Base-by-base conservation (phyloP, 2,888 invertebrate genomes). In the Atherix ibis region DNA sequence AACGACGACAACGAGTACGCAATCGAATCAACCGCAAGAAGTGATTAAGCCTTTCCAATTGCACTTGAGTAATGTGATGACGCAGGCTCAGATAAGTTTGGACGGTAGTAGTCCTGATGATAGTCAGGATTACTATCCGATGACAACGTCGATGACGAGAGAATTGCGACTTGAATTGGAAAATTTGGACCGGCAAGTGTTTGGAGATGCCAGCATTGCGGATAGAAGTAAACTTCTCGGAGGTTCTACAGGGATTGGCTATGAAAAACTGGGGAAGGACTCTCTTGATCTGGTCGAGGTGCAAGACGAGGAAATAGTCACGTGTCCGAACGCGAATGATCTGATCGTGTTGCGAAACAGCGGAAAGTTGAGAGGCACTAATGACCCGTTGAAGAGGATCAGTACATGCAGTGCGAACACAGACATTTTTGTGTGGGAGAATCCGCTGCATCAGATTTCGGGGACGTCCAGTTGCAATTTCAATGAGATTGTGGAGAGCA, bases 131-230 rank as follows among this genome's bases (percentile, higher is more conserved):
- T 85, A 84, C 53, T 81, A 80, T 51, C 84, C 85, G 3, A 79
- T 88, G 76, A 82, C 83, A 1, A 85, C 83, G 4, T 82, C 85
- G 3, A 81, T 85, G 65, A 85, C 85, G 1, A 70, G 83, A 47
- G 85, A 87, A 53, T 59, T 87, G 47, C 70, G 79, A 46, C 65
- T 85, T 31, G 85, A 87, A 55, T 56, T 85, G 41, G 85, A 87
- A 50, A 84, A 81, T 53, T 63, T 87, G 46, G 84, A 87, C 58
- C 68, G 84, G 6, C 84, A 82, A 58, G 80, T 85, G 4, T 84
- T 84, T 50, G 84, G 83, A 1, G 64, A 55, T 18, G 36, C 25
- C 13, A 36, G 29, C 9, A 36, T 36, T 2, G 31, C 36, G 10
- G 36, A 35, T 14, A 14, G 35, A 2, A 40, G 27, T 25, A 37